phyloP scores from a whole-genome alignment of 2,888 invertebrate species.

The Epinotia ramella region DNA sequence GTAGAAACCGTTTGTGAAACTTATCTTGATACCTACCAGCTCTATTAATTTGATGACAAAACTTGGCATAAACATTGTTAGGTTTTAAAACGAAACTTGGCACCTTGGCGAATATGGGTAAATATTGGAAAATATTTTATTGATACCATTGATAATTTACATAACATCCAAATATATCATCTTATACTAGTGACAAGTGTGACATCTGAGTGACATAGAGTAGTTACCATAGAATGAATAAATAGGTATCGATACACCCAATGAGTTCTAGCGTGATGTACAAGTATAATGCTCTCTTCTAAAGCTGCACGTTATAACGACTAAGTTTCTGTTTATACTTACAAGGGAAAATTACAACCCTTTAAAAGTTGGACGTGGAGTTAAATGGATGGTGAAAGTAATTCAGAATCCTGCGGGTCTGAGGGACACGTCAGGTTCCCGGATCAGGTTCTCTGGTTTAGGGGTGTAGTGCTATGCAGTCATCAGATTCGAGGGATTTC shows the following conservation, averaged over 20 bases:
- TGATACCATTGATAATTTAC: conserved; percentile 48
- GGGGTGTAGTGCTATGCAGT: no score
- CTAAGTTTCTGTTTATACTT: no score
- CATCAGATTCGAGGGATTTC: no score
- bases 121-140: background rate
- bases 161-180: conserved; percentile 60
- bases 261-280: no score
- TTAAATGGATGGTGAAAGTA: no score
- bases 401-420: no score
- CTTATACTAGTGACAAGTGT: conserved; percentile 45
- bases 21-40: conserved; percentile 64
- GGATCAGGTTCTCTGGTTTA: no score
- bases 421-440: no score
- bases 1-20: background rate
- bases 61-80: conserved; percentile 78
- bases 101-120: background rate
- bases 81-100: conserved; percentile 23
- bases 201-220: background rate
- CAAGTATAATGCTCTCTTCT: no score
- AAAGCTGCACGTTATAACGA: no score
- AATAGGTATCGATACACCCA: background rate
- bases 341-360: no score
- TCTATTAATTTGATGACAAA: conserved; percentile 78
- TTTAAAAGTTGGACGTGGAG: no score
- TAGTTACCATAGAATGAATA: conserved; percentile 1